A percentile compares a stretch with the other conserved stretches of the same genome.
Evolutionary conservation across 2,797 vertebrate genomes (phyloP).

Genomic region (Nothura maculosa): DNA sequence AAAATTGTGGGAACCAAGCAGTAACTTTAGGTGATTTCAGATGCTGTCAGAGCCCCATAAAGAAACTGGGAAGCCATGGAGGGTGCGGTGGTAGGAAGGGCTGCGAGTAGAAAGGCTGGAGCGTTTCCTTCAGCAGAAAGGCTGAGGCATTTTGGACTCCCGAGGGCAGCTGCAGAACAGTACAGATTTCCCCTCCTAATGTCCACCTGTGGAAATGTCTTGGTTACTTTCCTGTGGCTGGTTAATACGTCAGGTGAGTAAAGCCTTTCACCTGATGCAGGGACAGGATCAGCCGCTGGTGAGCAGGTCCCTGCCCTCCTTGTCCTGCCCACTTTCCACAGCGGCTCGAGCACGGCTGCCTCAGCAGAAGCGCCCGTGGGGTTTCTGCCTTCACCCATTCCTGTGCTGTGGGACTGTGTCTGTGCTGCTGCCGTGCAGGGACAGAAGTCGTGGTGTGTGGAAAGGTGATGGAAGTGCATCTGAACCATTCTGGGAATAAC

Average conservation of each 20-base stretch:
- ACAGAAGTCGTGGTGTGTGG: background rate
- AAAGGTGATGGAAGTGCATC: background rate
- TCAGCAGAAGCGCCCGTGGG: background rate
- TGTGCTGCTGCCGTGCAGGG: background rate
- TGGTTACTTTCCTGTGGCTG: background rate
- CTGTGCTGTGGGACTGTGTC: background rate
- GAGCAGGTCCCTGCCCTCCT: background rate
- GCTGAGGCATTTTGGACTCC: background rate
- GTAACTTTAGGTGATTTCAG: background rate
- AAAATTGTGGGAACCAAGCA: background rate
- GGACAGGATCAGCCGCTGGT: background rate
- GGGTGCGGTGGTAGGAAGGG: background rate
- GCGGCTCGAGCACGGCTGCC: background rate
- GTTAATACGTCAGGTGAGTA: conserved; percentile 44
- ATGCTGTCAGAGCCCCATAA: background rate
- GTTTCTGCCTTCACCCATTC: background rate
- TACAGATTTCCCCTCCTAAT: background rate
- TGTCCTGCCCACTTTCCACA: background rate
- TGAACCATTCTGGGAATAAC: background rate
- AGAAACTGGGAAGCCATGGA: background rate
- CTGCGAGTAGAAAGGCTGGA: background rate
- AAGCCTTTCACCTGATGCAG: conserved; percentile 43
- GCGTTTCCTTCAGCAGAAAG: background rate
- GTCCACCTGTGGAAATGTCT: background rate
- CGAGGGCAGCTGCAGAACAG: background rate